Conservation (phyloP, 2,113 vertebrate species). For the Rhea americana region DNA sequence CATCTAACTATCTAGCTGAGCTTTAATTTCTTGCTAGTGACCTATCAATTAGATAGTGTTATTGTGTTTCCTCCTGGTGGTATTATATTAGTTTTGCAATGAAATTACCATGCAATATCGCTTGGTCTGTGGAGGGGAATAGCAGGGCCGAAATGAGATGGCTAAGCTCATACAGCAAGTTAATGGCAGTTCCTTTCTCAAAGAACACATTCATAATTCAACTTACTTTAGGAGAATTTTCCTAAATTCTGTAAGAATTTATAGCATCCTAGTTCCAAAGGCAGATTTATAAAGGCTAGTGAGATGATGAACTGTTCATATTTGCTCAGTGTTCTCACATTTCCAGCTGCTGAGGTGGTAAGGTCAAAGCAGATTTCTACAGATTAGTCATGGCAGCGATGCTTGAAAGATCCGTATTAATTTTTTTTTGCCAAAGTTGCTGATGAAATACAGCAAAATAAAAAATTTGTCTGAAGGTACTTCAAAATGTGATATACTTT, state of each 20-base stretch:
- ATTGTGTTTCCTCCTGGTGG: not conserved
- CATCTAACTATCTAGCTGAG: too few relatives aligned
- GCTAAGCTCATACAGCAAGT: not conserved
- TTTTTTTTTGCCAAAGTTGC: not conserved
- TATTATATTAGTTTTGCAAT: not conserved
- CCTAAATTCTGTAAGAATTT: not conserved
- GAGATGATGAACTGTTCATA: not conserved
- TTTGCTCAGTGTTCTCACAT: not conserved
- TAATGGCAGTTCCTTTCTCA: not conserved
- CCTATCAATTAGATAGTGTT: not conserved
- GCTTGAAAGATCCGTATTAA: not conserved
- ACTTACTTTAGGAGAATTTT: conserved; percentile 1
- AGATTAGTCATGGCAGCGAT: not conserved
- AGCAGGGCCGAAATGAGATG: rapidly evolving
- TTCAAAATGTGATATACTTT: not conserved
- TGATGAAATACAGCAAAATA: not conserved
- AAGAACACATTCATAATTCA: not conserved
- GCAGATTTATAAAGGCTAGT: not conserved
- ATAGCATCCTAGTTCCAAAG: not conserved
- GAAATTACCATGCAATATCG: not conserved
- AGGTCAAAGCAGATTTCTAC: not conserved
- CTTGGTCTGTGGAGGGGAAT: not conserved
- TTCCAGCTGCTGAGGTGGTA: not conserved
- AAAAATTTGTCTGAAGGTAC: not conserved
- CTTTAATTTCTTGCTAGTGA: not conserved